Conservation (phyloP, 2,888 invertebrate species). For the Lepidocyrtoides sp. region DNA sequence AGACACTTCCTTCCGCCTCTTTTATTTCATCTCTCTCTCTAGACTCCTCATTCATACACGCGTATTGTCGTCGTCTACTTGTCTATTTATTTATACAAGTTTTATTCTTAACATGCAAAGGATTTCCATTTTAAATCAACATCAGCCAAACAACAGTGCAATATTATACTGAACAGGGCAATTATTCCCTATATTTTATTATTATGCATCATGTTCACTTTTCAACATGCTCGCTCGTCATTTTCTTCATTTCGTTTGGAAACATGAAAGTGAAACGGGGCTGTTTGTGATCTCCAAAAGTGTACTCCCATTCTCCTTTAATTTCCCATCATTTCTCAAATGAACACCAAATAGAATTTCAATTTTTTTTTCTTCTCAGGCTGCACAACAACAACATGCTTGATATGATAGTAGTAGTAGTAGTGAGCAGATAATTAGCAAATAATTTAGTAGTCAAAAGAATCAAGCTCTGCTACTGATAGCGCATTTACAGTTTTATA, state of each 20-base stretch:
- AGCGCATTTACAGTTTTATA: neutral
- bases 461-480: neutral
- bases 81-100: neutral
- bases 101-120: neutral
- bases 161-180: neutral
- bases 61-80: neutral
- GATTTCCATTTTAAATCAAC: slow-evolving; percentile 35
- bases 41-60: too few relatives aligned
- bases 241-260: neutral
- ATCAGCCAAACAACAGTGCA: neutral
- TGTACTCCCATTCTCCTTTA: neutral
- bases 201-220: neutral
- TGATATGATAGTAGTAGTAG: neutral
- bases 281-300: neutral
- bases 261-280: neutral
- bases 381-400: neutral
- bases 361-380: slow-evolving; percentile 8
- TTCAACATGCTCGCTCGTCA: neutral
- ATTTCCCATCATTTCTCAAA: slow-evolving; percentile 8
- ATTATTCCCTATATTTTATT: neutral
- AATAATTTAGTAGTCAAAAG: slow-evolving; percentile 73
- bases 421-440: slow-evolving; percentile 73
- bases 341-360: slow-evolving; percentile 33
- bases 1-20: slow-evolving; percentile 69
- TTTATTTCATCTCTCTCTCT: slow-evolving; percentile 37